Conservation (phyloP, 2,888 invertebrate species). For the Agriopis marginaria region DNA sequence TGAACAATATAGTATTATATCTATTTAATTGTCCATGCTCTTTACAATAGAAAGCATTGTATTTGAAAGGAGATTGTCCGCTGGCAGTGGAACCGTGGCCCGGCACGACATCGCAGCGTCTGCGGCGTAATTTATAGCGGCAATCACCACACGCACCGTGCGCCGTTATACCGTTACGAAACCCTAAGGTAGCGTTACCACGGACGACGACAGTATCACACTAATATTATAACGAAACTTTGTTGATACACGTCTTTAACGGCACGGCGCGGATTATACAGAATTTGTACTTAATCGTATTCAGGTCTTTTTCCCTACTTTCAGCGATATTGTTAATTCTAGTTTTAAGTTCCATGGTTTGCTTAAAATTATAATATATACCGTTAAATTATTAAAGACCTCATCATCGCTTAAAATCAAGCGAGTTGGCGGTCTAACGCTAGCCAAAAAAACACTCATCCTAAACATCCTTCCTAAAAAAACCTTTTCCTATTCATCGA, state of each 20-base stretch:
- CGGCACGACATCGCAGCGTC: conserved; percentile 44
- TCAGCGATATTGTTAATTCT: too few species aligned
- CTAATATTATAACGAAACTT: not conserved
- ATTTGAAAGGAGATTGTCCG: conserved; percentile 4
- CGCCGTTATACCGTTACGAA: conserved; percentile 23
- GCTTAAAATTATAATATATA: too few species aligned
- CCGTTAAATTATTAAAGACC: too few species aligned
- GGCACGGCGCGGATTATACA: too few species aligned
- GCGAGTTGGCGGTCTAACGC: too few species aligned
- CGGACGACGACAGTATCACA: not conserved
- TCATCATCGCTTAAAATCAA: too few species aligned
- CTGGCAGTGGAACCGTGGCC: conserved; percentile 30
- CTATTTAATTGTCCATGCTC: not conserved
- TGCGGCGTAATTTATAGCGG: conserved; percentile 58
- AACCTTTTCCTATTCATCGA: conserved; percentile 1
- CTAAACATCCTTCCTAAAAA: not conserved
- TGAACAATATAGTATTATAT: too few species aligned
- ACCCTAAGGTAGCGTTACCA: conserved; percentile 2
- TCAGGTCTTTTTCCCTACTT: too few species aligned
- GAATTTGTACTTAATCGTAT: too few species aligned
- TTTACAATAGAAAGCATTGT: not conserved
- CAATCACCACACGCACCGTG: conserved; percentile 58
- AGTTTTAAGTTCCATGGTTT: too few species aligned
- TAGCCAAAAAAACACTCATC: not conserved
- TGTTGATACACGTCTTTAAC: too few species aligned